Conservation (phyloP, 2,113 vertebrate species). For the Emberiza fucata region DNA sequence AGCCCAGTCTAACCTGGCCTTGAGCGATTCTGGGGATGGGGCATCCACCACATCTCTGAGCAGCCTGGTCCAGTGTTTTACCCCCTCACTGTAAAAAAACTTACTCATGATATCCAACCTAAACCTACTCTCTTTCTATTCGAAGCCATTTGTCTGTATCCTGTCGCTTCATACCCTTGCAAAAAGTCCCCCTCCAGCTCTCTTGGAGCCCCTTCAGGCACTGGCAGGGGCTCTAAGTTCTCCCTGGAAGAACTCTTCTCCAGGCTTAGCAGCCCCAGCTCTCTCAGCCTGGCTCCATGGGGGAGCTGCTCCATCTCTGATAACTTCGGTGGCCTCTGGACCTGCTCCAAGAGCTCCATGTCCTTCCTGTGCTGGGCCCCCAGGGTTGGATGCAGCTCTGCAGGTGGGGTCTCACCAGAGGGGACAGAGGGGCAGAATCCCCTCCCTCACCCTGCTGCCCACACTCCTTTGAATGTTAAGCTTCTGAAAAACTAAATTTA, state of each 20-base stretch:
- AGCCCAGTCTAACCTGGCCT: background rate
- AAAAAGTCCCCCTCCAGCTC: background rate
- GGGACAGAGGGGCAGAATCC: background rate
- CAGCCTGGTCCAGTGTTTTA: background rate
- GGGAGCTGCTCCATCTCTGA: background rate
- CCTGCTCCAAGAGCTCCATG: background rate
- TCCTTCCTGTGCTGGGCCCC: background rate
- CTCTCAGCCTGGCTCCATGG: background rate
- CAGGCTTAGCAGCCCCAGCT: background rate
- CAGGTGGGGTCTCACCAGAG: background rate
- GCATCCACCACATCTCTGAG: background rate
- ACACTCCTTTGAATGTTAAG: background rate
- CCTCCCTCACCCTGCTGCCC: background rate
- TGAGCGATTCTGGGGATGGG: background rate
- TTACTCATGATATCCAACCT: background rate
- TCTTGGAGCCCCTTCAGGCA: background rate
- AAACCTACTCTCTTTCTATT: background rate
- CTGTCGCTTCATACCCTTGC: background rate
- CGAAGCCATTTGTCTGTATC: background rate
- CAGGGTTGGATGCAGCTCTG: background rate
- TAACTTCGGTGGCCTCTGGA: background rate
- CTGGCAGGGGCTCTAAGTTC: background rate
- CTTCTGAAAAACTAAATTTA: background rate
- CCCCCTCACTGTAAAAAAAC: background rate
- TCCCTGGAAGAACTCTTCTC: background rate